Percentiles rank a stretch among this genome's conserved stretches.
Evolutionary conservation across 2,888 invertebrate genomes (phyloP).

Genomic region (Baronia brevicornis): DNA sequence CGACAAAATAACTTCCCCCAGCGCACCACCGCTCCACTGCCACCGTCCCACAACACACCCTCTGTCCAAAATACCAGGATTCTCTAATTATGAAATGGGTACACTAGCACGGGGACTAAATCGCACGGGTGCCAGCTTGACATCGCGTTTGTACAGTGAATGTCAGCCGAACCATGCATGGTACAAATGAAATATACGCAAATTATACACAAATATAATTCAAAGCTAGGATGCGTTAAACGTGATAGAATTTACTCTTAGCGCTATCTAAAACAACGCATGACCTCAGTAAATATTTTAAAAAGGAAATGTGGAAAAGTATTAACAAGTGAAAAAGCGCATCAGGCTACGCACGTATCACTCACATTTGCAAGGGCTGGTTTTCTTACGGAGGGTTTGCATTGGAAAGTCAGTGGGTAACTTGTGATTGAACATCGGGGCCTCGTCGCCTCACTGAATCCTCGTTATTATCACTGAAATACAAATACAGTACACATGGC

Average conservation of each 20-base stretch:
- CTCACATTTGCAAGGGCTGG: conserved; percentile 96
- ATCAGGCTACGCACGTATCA: conserved; percentile 48
- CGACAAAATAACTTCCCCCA: conserved; percentile 49
- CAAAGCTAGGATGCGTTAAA: conserved; percentile 53
- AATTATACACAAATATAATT: conserved; percentile 40
- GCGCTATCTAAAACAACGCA: conserved; percentile 55
- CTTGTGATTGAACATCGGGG: conserved; percentile 75
- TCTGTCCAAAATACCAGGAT: conserved; percentile 70
- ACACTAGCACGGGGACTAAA: conserved; percentile 34
- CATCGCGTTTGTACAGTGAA: conserved; percentile 41
- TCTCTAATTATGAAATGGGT: conserved; percentile 50
- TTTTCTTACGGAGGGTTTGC: conserved; percentile 95
- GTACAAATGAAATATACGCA: conserved; percentile 57
- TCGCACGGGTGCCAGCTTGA: conserved; percentile 23
- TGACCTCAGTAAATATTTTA: conserved; percentile 41
- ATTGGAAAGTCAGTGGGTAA: conserved; percentile 79
- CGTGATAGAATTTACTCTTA: conserved; percentile 47
- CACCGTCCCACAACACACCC: conserved; percentile 56
- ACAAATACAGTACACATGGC: conserved; percentile 45
- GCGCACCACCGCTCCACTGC: conserved; percentile 45
- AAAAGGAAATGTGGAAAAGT: conserved; percentile 32
- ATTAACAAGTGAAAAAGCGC: conserved; percentile 22
- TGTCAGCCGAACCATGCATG: conserved; percentile 56
- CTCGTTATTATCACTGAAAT: conserved; percentile 56
- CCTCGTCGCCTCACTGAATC: conserved; percentile 32